These are phyloP conservation scores for Caerostris darwini DNA, from an alignment of 1,140 invertebrate genomes.

Conservation along the genomic window DNA sequence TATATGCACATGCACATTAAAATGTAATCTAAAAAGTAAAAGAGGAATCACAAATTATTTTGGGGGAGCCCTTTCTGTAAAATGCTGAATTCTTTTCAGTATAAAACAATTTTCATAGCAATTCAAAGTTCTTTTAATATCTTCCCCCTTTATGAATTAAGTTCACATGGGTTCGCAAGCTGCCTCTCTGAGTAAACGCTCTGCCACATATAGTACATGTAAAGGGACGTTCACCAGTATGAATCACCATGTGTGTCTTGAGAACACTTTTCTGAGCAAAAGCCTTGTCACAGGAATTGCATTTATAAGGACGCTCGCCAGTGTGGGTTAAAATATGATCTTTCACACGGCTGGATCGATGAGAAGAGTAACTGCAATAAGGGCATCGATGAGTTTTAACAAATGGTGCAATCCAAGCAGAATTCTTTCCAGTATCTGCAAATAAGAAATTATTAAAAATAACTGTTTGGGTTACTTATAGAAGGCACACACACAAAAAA, in stretches of 20 bases:
- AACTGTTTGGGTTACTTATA: too few relatives aligned
- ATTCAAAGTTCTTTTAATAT: too few relatives aligned
- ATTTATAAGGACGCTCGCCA: constrained; percentile 92
- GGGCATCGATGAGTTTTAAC: neutral
- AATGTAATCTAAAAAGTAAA: too few relatives aligned
- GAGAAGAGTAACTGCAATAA: neutral
- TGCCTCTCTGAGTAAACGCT: neutral
- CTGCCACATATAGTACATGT: constrained; percentile 26
- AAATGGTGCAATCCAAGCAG: neutral
- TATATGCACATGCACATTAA: too few relatives aligned
- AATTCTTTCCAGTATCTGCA: neutral
- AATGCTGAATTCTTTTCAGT: too few relatives aligned
- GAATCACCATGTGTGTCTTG: constrained; percentile 60
- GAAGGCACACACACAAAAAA: too few relatives aligned
- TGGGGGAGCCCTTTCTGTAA: too few relatives aligned
- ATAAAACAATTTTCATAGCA: too few relatives aligned
- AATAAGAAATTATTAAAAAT: neutral
- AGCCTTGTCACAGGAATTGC: constrained; percentile 92
- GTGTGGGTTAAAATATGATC: constrained; percentile 93
- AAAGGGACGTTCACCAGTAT: constrained; percentile 49
- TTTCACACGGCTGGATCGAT: constrained; percentile 84
- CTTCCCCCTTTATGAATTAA: neutral
- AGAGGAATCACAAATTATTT: too few relatives aligned
- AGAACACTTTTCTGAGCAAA: constrained; percentile 85
- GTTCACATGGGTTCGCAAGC: neutral